These are phyloP conservation scores for Pantherophis guttatus DNA, from an alignment of 2,113 vertebrate species.

Conservation along the genomic window DNA sequence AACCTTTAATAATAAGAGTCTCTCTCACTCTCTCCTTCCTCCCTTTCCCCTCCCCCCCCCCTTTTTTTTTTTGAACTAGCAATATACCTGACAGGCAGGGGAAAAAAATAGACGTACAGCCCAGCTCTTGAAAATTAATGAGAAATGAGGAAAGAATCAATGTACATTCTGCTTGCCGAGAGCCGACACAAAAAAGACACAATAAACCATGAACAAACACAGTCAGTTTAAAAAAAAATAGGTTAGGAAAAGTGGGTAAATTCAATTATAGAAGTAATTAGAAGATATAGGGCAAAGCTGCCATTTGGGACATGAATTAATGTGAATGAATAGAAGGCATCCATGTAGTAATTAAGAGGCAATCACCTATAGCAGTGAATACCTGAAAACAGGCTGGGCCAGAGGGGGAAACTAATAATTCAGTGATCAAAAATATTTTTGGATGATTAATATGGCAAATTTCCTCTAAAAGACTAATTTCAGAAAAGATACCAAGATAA, in stretches of 20 bases:
- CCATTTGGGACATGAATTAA: conserved; percentile 98
- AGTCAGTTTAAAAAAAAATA: conserved; percentile 96
- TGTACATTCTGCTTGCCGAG: conserved; percentile 89
- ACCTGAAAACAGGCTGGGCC: conserved; percentile 82
- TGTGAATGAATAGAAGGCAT: conserved; percentile 93
- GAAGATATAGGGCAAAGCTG: conserved; percentile 99
- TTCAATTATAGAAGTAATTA: conserved; percentile 99
- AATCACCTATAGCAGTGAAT: conserved; percentile 99
- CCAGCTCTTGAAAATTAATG: conserved; percentile 92
- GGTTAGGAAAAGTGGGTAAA: conserved; percentile 99
- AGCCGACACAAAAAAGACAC: conserved; percentile 96
- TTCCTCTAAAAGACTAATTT: conserved; percentile 99
- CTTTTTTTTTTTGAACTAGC: conserved; percentile 64
- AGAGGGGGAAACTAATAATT: conserved; percentile 84
- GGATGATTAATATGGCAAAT: conserved; percentile 99
- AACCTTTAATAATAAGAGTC: conserved; percentile 83
- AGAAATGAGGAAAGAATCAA: conserved; percentile 87
- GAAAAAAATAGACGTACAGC: conserved; percentile 81
- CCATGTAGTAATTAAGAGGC: conserved; percentile 99
- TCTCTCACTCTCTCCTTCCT: neutral
- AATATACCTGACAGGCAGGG: conserved; percentile 78
- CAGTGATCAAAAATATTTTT: conserved; percentile 99
- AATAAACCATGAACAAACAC: conserved; percentile 99
- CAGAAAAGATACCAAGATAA: conserved; percentile 99
- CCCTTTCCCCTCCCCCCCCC: neutral